Base-by-base conservation (phyloP, 2,888 invertebrate genomes). In the Scaptomyza parva region DNA sequence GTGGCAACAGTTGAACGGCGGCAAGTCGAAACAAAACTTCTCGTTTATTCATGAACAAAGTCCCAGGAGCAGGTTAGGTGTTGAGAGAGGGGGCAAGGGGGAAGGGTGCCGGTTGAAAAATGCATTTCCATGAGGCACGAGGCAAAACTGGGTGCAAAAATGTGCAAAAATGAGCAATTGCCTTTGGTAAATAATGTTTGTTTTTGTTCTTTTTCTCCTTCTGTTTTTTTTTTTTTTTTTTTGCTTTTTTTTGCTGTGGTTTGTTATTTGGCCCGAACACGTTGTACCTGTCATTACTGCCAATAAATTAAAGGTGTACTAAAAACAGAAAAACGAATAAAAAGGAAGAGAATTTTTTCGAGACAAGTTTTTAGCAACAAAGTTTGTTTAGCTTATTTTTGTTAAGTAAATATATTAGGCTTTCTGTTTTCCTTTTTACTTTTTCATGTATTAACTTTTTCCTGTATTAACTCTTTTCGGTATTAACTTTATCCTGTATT, bases 101-200 rank as follows among this genome's bases (percentile, higher is more conserved):
- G 2, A 14, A 8, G 20, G 7, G 2, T 2, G 17, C 3, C n/a
- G 30, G 20, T 45, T 26, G 26, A 3, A 0, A 28, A 58, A 57
- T 30, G 51, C 59, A 75, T 60, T 75, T 75, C 43, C 76, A 63
- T 59, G 50, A 14, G 14, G 4, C 14, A 35, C 45, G 45, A 54
- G 58, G 48, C 52, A 69, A n/a, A n/a, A 0, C 24, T 24, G 24
- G 4, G 24, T n/a, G n/a, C n/a, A n/a, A n/a, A 86, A 81, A 86
- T 86, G 82, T 81, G 76, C 87, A 82, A 78, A 87, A 82, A 87
- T 82, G 82, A 87, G 82, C 82, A 84, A 80, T 86, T 70, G 70
- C 81, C 75, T 72, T 68, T 74, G 70, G 70, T 68, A 74, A 78
- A 73, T 47, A 78, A 73, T 47, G 40, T 33, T 26, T 55, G 45